phyloP scores from a whole-genome alignment of 2,113 vertebrate species.

The Gadus macrocephalus region DNA sequence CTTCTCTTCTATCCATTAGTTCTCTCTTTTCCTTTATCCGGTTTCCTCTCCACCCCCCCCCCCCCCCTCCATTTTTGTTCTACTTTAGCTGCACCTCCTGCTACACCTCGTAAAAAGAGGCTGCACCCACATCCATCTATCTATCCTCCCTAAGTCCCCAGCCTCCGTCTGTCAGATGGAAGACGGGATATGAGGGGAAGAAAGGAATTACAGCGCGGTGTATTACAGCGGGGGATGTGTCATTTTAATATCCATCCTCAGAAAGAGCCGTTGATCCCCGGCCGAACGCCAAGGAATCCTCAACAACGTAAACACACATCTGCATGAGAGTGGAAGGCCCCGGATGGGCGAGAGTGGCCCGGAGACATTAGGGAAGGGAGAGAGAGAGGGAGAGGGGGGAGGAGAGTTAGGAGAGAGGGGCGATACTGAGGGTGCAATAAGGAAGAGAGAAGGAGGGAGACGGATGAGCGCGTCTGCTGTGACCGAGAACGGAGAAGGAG shows the following conservation, averaged over 20 bases:
- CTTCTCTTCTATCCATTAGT: no score
- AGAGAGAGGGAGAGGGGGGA: background rate
- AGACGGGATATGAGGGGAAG: background rate
- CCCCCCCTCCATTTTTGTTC: background rate
- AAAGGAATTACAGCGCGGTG: background rate
- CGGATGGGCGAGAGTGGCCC: no score
- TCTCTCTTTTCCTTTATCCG: no score
- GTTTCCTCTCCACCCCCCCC: background rate
- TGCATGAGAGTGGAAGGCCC: background rate
- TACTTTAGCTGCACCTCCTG: background rate
- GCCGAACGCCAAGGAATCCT: constrained; percentile 29
- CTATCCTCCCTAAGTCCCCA: no score
- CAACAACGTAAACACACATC: no score
- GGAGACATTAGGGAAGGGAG: background rate
- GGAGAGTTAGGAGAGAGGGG: background rate
- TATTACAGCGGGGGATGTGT: background rate
- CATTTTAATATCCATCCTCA: constrained; percentile 39
- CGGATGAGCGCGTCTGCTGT: no score
- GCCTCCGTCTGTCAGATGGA: background rate
- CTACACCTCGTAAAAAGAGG: background rate
- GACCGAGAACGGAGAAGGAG: no score
- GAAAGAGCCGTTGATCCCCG: constrained; percentile 48
- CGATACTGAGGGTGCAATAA: background rate
- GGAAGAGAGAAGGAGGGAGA: background rate
- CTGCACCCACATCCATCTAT: background rate